A percentile compares a stretch with the other conserved stretches of the same genome.
phyloP scores from a whole-genome alignment of 1,140 invertebrate genomes.

The Drosophila novamexicana region DNA sequence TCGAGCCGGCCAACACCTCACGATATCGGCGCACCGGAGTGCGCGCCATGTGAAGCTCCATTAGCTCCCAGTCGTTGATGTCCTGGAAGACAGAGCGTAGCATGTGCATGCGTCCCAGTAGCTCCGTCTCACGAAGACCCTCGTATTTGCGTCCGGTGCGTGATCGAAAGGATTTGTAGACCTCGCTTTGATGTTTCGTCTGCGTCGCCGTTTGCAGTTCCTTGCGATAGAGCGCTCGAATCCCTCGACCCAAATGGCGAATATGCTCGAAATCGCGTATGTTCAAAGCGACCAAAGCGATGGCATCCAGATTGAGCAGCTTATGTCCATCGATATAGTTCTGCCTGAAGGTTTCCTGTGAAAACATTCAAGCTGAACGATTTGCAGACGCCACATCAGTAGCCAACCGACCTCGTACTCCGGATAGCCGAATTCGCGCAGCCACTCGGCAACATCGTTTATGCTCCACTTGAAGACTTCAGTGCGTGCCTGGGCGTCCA shows the following conservation, averaged over 20 bases:
- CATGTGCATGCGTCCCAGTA: slow-evolving; percentile 65
- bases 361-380: not conserved
- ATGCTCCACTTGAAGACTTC: slow-evolving; percentile 75
- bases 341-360: slow-evolving; percentile 70
- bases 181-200: slow-evolving; percentile 59
- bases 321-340: slow-evolving; percentile 77
- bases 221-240: slow-evolving; percentile 66
- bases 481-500: slow-evolving; percentile 65
- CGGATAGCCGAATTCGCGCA: slow-evolving; percentile 67
- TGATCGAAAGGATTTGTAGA: slow-evolving; percentile 68
- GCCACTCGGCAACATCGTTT: slow-evolving; percentile 68
- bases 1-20: slow-evolving; percentile 56
- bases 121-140: slow-evolving; percentile 60
- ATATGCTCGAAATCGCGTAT: slow-evolving; percentile 76
- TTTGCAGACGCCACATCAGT: too few species aligned
- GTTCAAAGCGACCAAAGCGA: slow-evolving; percentile 68
- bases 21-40: slow-evolving; percentile 62
- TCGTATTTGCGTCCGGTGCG: slow-evolving; percentile 68
- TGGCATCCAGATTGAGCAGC: slow-evolving; percentile 71
- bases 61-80: slow-evolving; percentile 66
- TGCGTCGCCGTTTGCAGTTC: slow-evolving; percentile 64
- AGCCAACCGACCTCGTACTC: slow-evolving; percentile 67
- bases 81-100: slow-evolving; percentile 72
- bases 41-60: slow-evolving; percentile 68
- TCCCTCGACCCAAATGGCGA: slow-evolving; percentile 65